These are phyloP conservation scores for Brachyptera risi DNA, from an alignment of 2,888 invertebrate species.

Conservation along the genomic window DNA sequence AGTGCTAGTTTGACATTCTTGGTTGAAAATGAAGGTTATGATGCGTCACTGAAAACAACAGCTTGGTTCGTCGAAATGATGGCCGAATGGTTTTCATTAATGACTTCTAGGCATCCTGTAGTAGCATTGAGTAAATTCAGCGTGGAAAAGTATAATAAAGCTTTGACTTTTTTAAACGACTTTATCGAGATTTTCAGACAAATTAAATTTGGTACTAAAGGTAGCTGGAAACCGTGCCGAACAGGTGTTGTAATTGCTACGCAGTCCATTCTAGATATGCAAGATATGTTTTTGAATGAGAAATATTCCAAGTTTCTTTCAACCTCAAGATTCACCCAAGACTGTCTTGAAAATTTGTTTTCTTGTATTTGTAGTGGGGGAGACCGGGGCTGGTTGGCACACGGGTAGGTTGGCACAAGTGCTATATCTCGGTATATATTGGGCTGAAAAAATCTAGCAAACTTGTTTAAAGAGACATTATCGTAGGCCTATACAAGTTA, in stretches of 20 bases:
- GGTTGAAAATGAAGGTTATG: no score
- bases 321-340: no score
- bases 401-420: no score
- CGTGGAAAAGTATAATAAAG: background rate
- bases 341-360: no score
- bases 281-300: constrained; percentile 1
- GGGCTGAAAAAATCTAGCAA: no score
- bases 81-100: constrained; percentile 35
- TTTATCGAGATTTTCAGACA: background rate
- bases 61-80: constrained; percentile 35
- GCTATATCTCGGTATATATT: no score
- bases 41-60: constrained; percentile 35
- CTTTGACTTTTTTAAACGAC: background rate
- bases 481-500: no score
- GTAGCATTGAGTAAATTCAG: background rate
- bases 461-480: no score
- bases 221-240: constrained; percentile 11
- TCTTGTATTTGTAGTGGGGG: no score
- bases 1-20: constrained; percentile 32
- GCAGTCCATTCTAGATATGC: background rate
- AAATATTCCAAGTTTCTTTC: background rate
- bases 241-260: constrained; percentile 3
- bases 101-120: constrained; percentile 29
- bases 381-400: no score
- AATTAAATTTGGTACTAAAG: background rate